These are phyloP conservation scores for Coecobrya sp. DNA, from an alignment of 2,888 invertebrate genomes.

Conservation along the genomic window DNA sequence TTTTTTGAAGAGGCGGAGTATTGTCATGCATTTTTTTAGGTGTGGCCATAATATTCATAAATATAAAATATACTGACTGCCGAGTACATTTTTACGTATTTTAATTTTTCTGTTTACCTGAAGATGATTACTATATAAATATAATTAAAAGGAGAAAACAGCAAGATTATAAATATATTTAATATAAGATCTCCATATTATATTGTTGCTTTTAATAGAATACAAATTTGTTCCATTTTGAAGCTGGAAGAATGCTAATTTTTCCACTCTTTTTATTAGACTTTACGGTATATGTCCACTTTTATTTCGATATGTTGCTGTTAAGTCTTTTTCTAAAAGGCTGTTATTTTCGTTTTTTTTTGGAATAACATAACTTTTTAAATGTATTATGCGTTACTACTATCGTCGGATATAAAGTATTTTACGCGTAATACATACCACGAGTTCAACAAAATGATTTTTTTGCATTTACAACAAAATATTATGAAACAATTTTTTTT, in stretches of 20 bases:
- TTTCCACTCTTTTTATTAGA: background rate
- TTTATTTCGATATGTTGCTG: background rate
- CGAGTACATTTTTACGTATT: background rate
- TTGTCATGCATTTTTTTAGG: background rate
- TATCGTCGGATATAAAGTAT: background rate
- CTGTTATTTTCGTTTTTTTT: conserved; percentile 24
- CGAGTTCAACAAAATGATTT: conserved; percentile 36
- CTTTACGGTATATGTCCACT: background rate
- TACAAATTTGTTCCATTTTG: conserved; percentile 1
- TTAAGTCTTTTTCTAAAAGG: background rate
- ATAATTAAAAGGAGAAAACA: background rate
- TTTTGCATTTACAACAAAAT: conserved; percentile 29
- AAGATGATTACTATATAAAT: conserved; percentile 4
- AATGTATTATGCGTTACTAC: background rate
- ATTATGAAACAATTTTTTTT: background rate
- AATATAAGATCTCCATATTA: conserved; percentile 14
- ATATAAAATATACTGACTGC: conserved; percentile 5
- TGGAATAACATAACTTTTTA: background rate
- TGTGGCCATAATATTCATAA: background rate
- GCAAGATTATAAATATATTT: background rate
- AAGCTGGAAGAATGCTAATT: background rate
- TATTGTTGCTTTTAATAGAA: background rate
- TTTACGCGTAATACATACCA: background rate
- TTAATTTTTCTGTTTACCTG: conserved; percentile 8
- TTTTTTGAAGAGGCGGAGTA: conserved; percentile 28